Base-by-base conservation (phyloP, 2,113 vertebrate genomes). In the Eulacestoma nigropectus region DNA sequence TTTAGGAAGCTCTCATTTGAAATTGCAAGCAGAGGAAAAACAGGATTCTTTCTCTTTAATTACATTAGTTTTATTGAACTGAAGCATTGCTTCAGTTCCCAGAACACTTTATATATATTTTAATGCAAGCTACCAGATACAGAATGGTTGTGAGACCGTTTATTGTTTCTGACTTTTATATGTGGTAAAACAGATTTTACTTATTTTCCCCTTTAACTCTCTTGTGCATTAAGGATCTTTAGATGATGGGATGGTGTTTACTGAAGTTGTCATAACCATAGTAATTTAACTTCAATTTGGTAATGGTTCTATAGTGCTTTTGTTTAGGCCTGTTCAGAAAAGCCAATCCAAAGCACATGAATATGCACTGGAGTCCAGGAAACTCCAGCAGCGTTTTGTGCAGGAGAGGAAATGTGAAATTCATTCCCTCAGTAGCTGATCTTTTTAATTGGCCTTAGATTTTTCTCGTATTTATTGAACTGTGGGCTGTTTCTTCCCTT, bases 151-250 rank as follows among this genome's bases (percentile, higher is more conserved):
- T 70, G 44, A 86, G 80, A 87, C 35, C 6, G 21, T 88, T 97
- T 97, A 96, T 97, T 97, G 95, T 86, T 97, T 97, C 92, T 97
- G 97, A 97, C 90, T 96, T 93, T 95, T 95, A 64, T 96, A 92
- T 92, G 87, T 92, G 70, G 59, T 87, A 96, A 97, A 95, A 41
- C 67, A 80, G 69, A 96, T 95, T 96, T 88, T 91, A 95, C 76
- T 96, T 87, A 80, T 95, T 97, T 97, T 95, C 74, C 53, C 70
- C 60, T 76, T 95, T 95, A 93, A 94, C 89, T 78, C 59, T 74
- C 87, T 75, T 5, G 8, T 89, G 90, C 74, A 76, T 87, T 89
- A 74, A 69, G 72, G 64, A 88, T 94, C 84, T 91, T 79, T 79
- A 95, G 89, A 55, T 33, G 86, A 81, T 64, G 77, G 72, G 81